Evolutionary conservation across 2,888 invertebrate species (phyloP), one percentile per base, ranked within the genome.

Genomic region (Epistrophe eligans): DNA sequence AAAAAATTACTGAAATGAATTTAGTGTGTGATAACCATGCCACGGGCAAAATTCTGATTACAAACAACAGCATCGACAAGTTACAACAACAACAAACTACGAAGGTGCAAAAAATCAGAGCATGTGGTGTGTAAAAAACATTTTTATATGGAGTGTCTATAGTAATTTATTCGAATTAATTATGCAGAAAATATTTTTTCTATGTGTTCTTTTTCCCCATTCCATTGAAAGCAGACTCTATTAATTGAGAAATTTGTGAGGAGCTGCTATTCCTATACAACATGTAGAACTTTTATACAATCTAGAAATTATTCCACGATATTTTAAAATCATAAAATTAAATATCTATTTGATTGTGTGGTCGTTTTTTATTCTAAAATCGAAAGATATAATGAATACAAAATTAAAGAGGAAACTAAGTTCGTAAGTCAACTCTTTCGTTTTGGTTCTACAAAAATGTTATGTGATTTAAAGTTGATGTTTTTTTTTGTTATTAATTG

Each of bases 11-110:
- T 60, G 74, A 87, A 74, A 76, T 71, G 82, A 87, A 87, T 87
- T 87, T 83, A 87, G 87, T 87, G 82, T 87, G 87, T 87, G 87
- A 87, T 87, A 87, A 87, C 82, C 79, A 83, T 79, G 87, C 87
- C 87, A 62, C 52, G 28, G 79, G 87, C 82, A 48, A 50, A 82
- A 77, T 77, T 55, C 67, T 77, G 77, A 76, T 77, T 72, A 76
- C 77, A 77, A 72, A 73, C 60, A 72, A 60, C 66, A 48, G 10
- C 48, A 66, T 48, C 45, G n/a, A 45, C 45, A 8, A 60, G 3
- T 60, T 40, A 60, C 64, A 84, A 57, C n/a, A 38, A 52, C 13
- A 38, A 64, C 43, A 32, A 57, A 52, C 24, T 7, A 64, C 55
- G 73, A 32, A 83, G 67, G 55, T 58, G 72, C 52, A 58, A 62